Evolutionary conservation across 2,797 vertebrate species (phyloP), one percentile per base, ranked within the genome.

Genomic region (Falco berigora): DNA sequence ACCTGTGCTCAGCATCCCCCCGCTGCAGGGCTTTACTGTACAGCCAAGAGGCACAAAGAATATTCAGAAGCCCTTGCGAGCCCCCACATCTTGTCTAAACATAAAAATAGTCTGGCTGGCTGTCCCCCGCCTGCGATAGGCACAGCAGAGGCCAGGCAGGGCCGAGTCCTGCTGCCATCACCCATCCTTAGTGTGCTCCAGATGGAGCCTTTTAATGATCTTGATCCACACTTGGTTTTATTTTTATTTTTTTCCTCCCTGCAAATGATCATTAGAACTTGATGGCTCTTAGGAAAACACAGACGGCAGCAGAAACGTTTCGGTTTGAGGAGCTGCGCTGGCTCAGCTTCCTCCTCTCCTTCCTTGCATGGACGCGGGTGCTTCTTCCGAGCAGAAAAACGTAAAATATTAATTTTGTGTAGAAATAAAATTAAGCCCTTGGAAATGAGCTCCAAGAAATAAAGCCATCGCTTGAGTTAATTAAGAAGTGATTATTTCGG

Each of bases 381-480:
- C 49, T 94, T 94, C 89, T 89, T 94, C 97, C 32, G 64, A 98
- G 96, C 91, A 76, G 80, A 69, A 86, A 80, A 86, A 89, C 5
- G 46, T 97, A 96, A 98, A 97, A 98, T 97, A 98, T 98, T 98
- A 98, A 98, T 97, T 98, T 97, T 96, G 94, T 96, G 89, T 88
- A 90, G 97, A 97, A 98, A 97, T 97, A 95, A 98, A 98, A 98
- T 92, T 86, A 97, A 98, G 96, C 96, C 95, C 92, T 97, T 94
- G 97, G 96, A 98, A 98, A 97, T 4, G 77, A 78, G 95, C 96
- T 97, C 93, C 71, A 32, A 93, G 96, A 98, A 97, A 97, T 92
- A 62, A 92, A 98, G 95, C 96, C 96, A 73, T 94, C 10, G 92
- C 97, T 97, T 93, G 94, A 98, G 97, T 98, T 98, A 98, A 98